phyloP scores from a whole-genome alignment of 2,888 invertebrate genomes.

The Eretmocerus hayati region DNA sequence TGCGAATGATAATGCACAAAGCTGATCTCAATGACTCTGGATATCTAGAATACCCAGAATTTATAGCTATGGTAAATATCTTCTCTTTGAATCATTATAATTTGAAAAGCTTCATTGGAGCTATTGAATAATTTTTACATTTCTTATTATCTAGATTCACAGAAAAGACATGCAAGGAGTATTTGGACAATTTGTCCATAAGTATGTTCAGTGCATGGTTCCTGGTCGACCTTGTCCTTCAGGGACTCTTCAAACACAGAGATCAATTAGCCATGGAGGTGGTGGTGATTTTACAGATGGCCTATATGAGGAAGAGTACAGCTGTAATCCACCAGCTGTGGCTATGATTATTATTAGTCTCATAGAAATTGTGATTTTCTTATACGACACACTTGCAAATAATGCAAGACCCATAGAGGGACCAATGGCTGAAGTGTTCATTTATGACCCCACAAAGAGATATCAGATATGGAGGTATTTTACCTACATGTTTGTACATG shows the following conservation, averaged over 20 bases:
- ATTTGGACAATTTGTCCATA: constrained; percentile 59
- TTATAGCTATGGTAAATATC: constrained; percentile 61
- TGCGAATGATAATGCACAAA: constrained; percentile 59
- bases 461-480: constrained; percentile 88
- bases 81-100: not conserved
- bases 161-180: constrained; percentile 53
- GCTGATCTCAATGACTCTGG: constrained; percentile 63
- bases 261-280: constrained; percentile 47
- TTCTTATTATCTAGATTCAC: constrained; percentile 39
- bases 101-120: not conserved
- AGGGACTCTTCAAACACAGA: constrained; percentile 42
- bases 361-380: constrained; percentile 70
- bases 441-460: constrained; percentile 81
- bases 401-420: constrained; percentile 51
- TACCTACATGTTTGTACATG: constrained; percentile 94
- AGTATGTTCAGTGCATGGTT: constrained; percentile 55
- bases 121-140: not conserved
- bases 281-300: constrained; percentile 55
- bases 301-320: constrained; percentile 85
- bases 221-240: constrained; percentile 47
- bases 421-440: constrained; percentile 72
- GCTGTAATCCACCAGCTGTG: constrained; percentile 85
- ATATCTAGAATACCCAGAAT: constrained; percentile 64
- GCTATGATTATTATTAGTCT: constrained; percentile 87
- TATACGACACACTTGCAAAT: constrained; percentile 36